Base-by-base conservation (phyloP, 2,797 vertebrate species). In the Sciaenops ocellatus region DNA sequence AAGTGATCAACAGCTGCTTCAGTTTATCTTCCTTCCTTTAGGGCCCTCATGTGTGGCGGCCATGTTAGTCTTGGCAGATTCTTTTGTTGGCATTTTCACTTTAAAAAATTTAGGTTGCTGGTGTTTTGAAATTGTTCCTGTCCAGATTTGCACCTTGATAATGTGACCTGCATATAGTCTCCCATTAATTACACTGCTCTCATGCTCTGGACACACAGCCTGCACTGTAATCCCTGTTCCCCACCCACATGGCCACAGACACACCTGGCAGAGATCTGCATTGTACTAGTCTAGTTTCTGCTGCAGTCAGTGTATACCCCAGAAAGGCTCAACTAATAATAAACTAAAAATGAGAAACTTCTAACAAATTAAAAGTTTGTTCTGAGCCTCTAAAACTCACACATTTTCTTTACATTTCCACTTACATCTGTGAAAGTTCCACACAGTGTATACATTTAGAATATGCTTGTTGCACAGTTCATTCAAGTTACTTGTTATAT, bases 401-500 rank as follows among this genome's bases (percentile, higher is more conserved):
- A 24, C 44, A 26, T 38, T 64, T 24, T 26, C 44, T 46, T 72
- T 52, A 46, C 47, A 63, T 56, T 20, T 44, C 24, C 70, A 57
- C 57, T 26, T 24, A 18, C 8, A 30, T 41, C 17, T 9, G 9
- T 63, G 0, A 47, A 44, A 22, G 16, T 17, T 9, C 0, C 17
- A 3, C 34, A 38, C 7, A 8, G 34, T 38, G 16, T 42, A 42
- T 44, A 15, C 1, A 56, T 70, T 3, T 5, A n/a, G 22, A n/a
- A 67, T 59, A 26, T 24, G 46, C 54, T 34, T 26, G 44, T 57
- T 42, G 22, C 24, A n/a, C 22, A n/a, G 28, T 47, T 57, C 41
- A 38, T 22, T 50, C 4, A 62, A 22, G 20, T 50, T 26, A 30
- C 17, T 38, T 38, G 47, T 16, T 51, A 6, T 3, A 42, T 65